These are phyloP conservation scores for Dinocampus coccinellae DNA, from an alignment of 2,888 invertebrate species.

Conservation along the genomic window DNA sequence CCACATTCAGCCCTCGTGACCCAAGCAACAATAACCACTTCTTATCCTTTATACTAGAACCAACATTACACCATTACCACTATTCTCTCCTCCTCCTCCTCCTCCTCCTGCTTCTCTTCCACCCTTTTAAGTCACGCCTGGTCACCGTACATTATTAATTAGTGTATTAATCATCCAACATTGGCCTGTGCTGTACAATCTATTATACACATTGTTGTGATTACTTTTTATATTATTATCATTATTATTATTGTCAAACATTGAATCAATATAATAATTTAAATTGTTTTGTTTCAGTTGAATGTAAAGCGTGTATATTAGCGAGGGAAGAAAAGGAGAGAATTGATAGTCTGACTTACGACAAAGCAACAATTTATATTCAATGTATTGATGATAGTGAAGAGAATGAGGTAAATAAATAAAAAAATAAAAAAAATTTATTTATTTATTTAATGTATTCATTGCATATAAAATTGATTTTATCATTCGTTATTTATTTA, in stretches of 20 bases:
- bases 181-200: conserved; percentile 55
- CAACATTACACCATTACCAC: neutral
- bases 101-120: too few relatives aligned
- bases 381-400: conserved; percentile 64
- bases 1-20: conserved; percentile 48
- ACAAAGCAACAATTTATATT: conserved; percentile 64
- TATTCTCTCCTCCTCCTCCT: too few relatives aligned
- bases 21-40: conserved; percentile 65
- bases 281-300: conserved; percentile 51
- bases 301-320: conserved; percentile 60
- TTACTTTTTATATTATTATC: conserved; percentile 42
- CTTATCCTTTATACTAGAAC: conserved; percentile 51
- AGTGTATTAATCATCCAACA: conserved; percentile 68
- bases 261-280: neutral
- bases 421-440: too few relatives aligned
- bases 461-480: neutral
- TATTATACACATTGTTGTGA: conserved; percentile 63
- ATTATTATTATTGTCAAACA: neutral
- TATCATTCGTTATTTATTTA: neutral
- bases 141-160: conserved; percentile 69
- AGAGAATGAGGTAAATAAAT: conserved; percentile 52
- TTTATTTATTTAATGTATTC: too few relatives aligned
- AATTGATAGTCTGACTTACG: conserved; percentile 63
- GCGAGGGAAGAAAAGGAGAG: conserved; percentile 62
- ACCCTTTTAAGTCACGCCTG: conserved; percentile 44